A percentile compares a stretch with the other conserved stretches of the same genome.
Conservation (phyloP, 2,888 invertebrate species). For the Tetanocera ferruginea region DNA sequence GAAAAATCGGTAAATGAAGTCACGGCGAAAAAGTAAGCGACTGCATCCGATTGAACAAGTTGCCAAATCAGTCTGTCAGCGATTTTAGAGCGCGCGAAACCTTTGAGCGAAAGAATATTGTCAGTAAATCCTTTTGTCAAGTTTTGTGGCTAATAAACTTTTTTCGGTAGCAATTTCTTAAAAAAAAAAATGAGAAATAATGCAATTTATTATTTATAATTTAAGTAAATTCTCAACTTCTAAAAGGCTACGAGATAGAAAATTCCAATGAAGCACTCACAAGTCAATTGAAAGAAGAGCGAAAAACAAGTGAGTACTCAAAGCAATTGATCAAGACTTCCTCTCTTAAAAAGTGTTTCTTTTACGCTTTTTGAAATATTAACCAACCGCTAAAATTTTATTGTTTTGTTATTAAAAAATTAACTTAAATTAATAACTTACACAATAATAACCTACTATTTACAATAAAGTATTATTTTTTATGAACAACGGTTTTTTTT, state of each 20-base stretch:
- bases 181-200: not conserved
- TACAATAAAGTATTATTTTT: no score
- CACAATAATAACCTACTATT: no score
- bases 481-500: no score
- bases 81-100: slow-evolving; percentile 47
- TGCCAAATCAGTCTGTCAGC: slow-evolving; percentile 48
- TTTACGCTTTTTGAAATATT: no score
- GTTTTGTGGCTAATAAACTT: not conserved
- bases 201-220: no score
- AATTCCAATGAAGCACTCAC: not conserved
- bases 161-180: not conserved
- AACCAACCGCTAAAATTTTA: no score
- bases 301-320: no score
- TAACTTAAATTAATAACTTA: no score
- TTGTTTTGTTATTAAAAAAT: no score
- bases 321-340: no score
- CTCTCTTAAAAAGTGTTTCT: no score
- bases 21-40: slow-evolving; percentile 42
- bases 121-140: not conserved
- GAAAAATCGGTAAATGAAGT: slow-evolving; percentile 47
- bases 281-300: no score
- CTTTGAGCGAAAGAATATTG: slow-evolving; percentile 40
- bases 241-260: not conserved
- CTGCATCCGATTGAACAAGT: slow-evolving; percentile 42
- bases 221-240: not conserved